Evolutionary conservation across 2,113 vertebrate genomes (phyloP).

Genomic region (Echinops telfairi): DNA sequence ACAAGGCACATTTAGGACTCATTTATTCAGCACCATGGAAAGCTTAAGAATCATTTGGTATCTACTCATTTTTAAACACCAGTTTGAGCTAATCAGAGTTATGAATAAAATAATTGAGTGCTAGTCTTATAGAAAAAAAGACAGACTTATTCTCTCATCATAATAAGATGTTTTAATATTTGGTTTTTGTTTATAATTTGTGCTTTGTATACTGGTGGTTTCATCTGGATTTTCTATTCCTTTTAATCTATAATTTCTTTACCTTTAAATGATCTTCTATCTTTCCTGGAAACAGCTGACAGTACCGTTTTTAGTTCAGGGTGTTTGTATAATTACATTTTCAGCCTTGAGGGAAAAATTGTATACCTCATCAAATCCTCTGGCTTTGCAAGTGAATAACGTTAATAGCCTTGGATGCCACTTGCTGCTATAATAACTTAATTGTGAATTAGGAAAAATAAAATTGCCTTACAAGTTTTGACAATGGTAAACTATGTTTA

Average conservation of each 20-base stretch:
- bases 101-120: slow-evolving; percentile 80
- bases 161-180: slow-evolving; percentile 76
- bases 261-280: slow-evolving; percentile 85
- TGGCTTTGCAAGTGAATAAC: slow-evolving; percentile 64
- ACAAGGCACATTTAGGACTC: slow-evolving; percentile 48
- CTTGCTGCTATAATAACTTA: slow-evolving; percentile 77
- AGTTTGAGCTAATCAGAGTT: slow-evolving; percentile 77
- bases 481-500: slow-evolving; percentile 63
- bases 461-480: slow-evolving; percentile 68
- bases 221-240: slow-evolving; percentile 78
- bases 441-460: slow-evolving; percentile 79
- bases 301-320: slow-evolving; percentile 82
- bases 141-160: slow-evolving; percentile 66
- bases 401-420: slow-evolving; percentile 56
- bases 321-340: slow-evolving; percentile 86
- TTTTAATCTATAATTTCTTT: slow-evolving; percentile 80
- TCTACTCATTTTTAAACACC: slow-evolving; percentile 76
- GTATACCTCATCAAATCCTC: slow-evolving; percentile 82
- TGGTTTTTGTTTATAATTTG: slow-evolving; percentile 77
- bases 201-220: slow-evolving; percentile 56
- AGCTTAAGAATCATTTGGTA: slow-evolving; percentile 74
- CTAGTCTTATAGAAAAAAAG: slow-evolving; percentile 75
- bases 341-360: slow-evolving; percentile 83
- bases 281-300: slow-evolving; percentile 82
- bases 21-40: slow-evolving; percentile 36